Conservation (phyloP, 2,797 vertebrate species). For the Tadarida brasiliensis region DNA sequence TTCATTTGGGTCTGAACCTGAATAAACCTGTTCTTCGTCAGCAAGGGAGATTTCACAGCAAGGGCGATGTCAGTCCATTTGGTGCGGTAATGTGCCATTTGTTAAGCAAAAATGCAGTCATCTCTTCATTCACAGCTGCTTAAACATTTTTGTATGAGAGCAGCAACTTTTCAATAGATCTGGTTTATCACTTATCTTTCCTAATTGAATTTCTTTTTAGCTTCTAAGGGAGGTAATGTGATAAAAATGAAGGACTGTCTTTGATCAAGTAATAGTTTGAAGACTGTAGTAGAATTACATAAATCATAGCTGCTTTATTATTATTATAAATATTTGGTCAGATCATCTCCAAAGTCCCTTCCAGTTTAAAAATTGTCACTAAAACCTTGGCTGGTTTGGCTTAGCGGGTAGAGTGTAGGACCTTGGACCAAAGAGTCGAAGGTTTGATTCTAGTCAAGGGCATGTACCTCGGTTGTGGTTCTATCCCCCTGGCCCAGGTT, state of each 20-base stretch:
- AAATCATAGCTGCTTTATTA: slow-evolving; percentile 37
- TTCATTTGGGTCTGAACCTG: slow-evolving; percentile 14
- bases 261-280: neutral
- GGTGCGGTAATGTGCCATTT: neutral
- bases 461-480: too few relatives aligned
- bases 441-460: too few relatives aligned
- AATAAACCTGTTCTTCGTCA: slow-evolving; percentile 35
- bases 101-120: neutral
- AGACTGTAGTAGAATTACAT: neutral
- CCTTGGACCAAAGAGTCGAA: too few relatives aligned
- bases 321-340: slow-evolving; percentile 49
- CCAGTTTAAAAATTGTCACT: slow-evolving; percentile 39
- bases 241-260: slow-evolving; percentile 32
- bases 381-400: too few relatives aligned
- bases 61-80: neutral
- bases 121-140: slow-evolving; percentile 1
- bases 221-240: slow-evolving; percentile 23
- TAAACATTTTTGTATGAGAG: slow-evolving; percentile 51
- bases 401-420: too few relatives aligned
- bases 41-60: slow-evolving; percentile 1
- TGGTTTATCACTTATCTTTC: slow-evolving; percentile 54
- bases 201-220: slow-evolving; percentile 35
- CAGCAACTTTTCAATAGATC: slow-evolving; percentile 4
- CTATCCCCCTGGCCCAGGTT: too few relatives aligned
- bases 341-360: neutral